These are phyloP conservation scores for Neodon shergylaensis DNA, from an alignment of 2,113 vertebrate genomes.

Conservation along the genomic window DNA sequence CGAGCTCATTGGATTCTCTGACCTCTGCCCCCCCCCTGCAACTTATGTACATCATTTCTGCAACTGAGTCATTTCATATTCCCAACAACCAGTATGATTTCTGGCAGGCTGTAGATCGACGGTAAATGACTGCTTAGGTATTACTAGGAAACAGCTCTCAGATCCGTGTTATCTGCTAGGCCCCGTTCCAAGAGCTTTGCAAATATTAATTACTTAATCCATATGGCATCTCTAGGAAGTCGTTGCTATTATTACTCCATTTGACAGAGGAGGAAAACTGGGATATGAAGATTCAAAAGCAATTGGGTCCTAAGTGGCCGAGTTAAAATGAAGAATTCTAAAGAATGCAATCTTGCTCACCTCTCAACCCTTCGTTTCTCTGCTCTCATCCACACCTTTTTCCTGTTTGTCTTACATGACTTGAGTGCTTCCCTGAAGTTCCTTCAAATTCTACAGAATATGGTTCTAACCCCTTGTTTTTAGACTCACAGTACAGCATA, in stretches of 20 bases:
- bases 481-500: neutral
- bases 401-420: neutral
- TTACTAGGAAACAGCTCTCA: neutral
- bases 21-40: neutral
- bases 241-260: neutral
- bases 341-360: neutral
- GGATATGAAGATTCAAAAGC: neutral
- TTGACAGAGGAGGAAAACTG: conserved; percentile 18
- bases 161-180: neutral
- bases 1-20: neutral
- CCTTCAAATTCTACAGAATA: neutral
- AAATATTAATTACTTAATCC: conserved; percentile 40
- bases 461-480: neutral
- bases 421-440: neutral
- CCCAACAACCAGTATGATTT: neutral
- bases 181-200: conserved; percentile 4
- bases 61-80: neutral
- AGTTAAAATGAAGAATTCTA: neutral
- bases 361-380: neutral
- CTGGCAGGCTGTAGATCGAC: neutral
- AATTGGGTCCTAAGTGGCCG: neutral
- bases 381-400: neutral
- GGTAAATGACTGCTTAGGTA: neutral
- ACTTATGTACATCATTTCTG: neutral
- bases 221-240: neutral